A percentile compares a stretch with the other conserved stretches of the same genome.
These are phyloP conservation scores for Gadus macrocephalus DNA, from an alignment of 2,113 vertebrate genomes.

Conservation along the genomic window DNA sequence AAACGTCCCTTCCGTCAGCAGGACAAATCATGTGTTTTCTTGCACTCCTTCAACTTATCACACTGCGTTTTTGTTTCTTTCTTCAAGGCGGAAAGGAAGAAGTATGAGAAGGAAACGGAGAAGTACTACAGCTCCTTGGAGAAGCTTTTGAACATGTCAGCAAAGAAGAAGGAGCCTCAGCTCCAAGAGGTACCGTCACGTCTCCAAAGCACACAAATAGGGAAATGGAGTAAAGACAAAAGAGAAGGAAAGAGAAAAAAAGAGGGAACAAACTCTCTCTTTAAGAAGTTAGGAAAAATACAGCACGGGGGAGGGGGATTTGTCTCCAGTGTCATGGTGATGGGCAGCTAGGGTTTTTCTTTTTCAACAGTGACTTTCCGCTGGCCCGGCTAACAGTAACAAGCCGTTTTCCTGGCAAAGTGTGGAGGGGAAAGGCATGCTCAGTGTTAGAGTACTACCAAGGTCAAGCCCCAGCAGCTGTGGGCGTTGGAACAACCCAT, in stretches of 20 bases:
- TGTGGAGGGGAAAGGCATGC: conserved; percentile 47
- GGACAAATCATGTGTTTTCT: too few relatives aligned
- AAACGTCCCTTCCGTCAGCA: too few relatives aligned
- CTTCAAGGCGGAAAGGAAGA: conserved; percentile 90
- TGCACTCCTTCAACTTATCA: too few relatives aligned
- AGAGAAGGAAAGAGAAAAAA: background rate
- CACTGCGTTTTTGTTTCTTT: background rate
- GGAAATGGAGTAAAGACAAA: background rate
- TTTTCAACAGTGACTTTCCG: conserved; percentile 42
- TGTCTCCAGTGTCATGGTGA: conserved; percentile 14
- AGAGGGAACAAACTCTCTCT: too few relatives aligned
- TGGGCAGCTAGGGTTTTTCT: conserved; percentile 13
- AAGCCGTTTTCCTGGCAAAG: conserved; percentile 49
- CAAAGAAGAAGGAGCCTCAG: conserved; percentile 96
- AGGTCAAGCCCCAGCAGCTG: conserved; percentile 22
- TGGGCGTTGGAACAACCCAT: conserved; percentile 16
- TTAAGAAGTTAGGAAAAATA: too few relatives aligned
- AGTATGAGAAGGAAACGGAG: conserved; percentile 96
- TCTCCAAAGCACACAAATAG: background rate
- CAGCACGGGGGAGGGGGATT: background rate
- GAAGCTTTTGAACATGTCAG: conserved; percentile 91
- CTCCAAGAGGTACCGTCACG: conserved; percentile 83
- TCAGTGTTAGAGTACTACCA: conserved; percentile 19
- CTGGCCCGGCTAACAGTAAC: conserved; percentile 37
- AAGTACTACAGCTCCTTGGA: conserved; percentile 95